These are phyloP conservation scores for Siderastrea radians DNA, from an alignment of 92 coral and sea anemone genomes.

Conservation along the genomic window DNA sequence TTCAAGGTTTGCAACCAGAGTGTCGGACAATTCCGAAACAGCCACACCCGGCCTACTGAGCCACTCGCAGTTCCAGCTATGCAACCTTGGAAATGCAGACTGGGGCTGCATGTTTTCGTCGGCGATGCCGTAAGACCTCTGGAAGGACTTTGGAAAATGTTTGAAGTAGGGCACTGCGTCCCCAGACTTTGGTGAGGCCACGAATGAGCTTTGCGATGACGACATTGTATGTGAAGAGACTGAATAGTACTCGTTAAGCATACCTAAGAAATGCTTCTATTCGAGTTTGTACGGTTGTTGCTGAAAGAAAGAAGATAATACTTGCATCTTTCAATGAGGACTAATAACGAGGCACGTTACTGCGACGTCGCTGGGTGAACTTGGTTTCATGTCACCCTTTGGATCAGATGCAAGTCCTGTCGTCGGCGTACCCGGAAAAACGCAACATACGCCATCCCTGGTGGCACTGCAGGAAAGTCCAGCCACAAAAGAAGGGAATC, in stretches of 20 bases:
- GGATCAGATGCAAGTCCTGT: neutral
- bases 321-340: too few relatives aligned
- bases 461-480: constrained; percentile 16
- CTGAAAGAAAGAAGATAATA: too few relatives aligned
- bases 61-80: constrained; percentile 23
- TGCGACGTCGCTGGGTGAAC: neutral
- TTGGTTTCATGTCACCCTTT: neutral
- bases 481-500: constrained; percentile 22
- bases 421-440: constrained; percentile 17
- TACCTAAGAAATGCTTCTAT: too few relatives aligned
- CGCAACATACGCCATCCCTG: constrained; percentile 46
- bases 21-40: constrained; percentile 17
- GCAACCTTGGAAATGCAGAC: neutral
- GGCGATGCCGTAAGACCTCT: neutral
- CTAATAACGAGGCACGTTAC: neutral
- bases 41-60: constrained; percentile 1
- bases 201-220: too few relatives aligned
- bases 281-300: too few relatives aligned
- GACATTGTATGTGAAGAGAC: too few relatives aligned
- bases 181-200: too few relatives aligned
- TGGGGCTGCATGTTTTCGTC: neutral
- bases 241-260: too few relatives aligned
- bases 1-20: neutral
- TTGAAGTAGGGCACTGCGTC: neutral
- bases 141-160: constrained; percentile 8